Evolutionary conservation across 2,113 vertebrate genomes (phyloP).

Genomic region (Microcebus griseorufus): DNA sequence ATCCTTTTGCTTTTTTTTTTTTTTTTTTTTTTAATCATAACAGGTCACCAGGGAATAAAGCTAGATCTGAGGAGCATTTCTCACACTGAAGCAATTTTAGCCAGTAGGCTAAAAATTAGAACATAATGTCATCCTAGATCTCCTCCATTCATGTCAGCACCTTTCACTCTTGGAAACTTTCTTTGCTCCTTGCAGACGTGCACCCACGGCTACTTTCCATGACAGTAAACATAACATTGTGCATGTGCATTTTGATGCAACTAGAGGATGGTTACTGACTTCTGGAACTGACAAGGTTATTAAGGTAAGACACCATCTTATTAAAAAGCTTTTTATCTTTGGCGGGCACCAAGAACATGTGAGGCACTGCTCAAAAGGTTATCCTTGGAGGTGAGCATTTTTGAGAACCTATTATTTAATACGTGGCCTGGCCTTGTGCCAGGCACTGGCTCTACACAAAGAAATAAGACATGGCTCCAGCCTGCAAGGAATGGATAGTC

Average conservation of each 20-base stretch:
- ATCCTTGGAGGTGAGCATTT: not conserved
- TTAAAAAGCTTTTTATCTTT: not conserved
- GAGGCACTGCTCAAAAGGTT: not conserved
- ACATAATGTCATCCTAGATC: not conserved
- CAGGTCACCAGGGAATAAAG: not conserved
- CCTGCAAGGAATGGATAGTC: not conserved
- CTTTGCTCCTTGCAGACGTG: conserved; percentile 86
- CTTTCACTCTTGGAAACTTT: not conserved
- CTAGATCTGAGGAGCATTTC: not conserved
- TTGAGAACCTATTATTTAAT: not conserved
- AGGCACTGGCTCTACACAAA: not conserved
- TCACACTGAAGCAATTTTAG: not conserved
- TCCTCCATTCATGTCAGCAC: not conserved
- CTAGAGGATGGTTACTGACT: conserved; percentile 94
- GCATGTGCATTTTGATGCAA: conserved; percentile 96
- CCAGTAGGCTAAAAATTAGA: not conserved
- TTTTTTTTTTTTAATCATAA: not conserved
- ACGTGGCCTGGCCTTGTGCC: not conserved
- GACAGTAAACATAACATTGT: conserved; percentile 96
- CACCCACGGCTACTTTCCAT: conserved; percentile 97
- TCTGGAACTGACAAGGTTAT: conserved; percentile 96
- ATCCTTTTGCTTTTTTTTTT: not conserved
- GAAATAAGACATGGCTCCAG: not conserved
- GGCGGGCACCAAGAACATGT: not conserved
- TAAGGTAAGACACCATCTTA: conserved; percentile 88